phyloP scores from a whole-genome alignment of 2,113 vertebrate genomes.

The Coptodon bakossiorum region DNA sequence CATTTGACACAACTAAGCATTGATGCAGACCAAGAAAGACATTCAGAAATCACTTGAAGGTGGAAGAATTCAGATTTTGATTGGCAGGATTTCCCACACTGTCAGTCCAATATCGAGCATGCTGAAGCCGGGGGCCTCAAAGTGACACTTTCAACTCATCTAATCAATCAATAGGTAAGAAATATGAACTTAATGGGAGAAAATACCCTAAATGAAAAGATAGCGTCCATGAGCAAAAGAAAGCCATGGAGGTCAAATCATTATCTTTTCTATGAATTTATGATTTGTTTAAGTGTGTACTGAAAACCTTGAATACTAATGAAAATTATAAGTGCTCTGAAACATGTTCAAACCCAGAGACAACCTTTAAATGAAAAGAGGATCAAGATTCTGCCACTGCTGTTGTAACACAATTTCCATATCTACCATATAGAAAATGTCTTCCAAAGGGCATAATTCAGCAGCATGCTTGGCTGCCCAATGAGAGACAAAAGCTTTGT shows the following conservation, averaged over 20 bases:
- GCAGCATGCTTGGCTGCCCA: constrained; percentile 13
- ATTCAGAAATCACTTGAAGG: neutral
- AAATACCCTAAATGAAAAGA: neutral
- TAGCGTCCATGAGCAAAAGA: neutral
- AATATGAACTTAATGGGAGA: neutral
- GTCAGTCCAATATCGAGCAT: neutral
- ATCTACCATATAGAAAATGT: constrained; percentile 32
- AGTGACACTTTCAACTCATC: neutral
- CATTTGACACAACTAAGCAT: neutral
- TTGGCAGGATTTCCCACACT: neutral
- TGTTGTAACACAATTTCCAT: neutral
- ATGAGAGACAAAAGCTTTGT: constrained; percentile 28
- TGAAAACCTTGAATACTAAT: neutral
- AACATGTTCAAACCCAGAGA: neutral
- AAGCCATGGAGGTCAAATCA: neutral
- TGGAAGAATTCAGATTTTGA: neutral
- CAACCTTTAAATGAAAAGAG: neutral
- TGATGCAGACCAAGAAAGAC: neutral
- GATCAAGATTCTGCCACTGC: neutral
- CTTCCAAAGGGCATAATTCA: constrained; percentile 30
- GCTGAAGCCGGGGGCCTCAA: neutral
- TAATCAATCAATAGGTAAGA: neutral
- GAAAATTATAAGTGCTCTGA: neutral
- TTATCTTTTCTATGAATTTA: neutral
- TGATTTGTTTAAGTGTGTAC: neutral